Conservation (phyloP, 2,113 vertebrate genomes). For the Mystacornis crossleyi region DNA sequence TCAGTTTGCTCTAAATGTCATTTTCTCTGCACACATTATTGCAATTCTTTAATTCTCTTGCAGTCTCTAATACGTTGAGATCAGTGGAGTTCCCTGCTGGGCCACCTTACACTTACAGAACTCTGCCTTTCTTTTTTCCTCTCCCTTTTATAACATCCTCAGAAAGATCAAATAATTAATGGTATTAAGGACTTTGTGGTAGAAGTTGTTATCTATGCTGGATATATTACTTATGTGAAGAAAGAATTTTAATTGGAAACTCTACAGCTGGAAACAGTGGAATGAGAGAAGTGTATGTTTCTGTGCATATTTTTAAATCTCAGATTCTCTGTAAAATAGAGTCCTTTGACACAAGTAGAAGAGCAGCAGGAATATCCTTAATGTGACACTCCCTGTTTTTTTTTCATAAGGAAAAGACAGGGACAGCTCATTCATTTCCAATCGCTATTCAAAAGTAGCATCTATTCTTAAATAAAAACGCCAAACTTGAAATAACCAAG, state of each 20-base stretch:
- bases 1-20: constrained; percentile 25
- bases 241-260: constrained; percentile 64
- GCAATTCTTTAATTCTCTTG: constrained; percentile 48
- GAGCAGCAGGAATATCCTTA: background rate
- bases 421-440: background rate
- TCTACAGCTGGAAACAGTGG: constrained; percentile 50
- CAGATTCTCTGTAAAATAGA: background rate
- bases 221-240: constrained; percentile 27
- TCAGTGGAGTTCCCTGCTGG: constrained; percentile 62
- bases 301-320: background rate
- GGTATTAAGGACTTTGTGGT: constrained; percentile 48
- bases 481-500: background rate
- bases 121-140: background rate
- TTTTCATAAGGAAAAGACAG: background rate
- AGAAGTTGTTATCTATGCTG: constrained; percentile 54
- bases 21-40: constrained; percentile 23
- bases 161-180: constrained; percentile 72
- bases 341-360: background rate
- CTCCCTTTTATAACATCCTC: constrained; percentile 14
- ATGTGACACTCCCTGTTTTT: background rate
- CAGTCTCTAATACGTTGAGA: constrained; percentile 41
- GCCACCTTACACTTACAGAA: constrained; percentile 60
- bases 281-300: background rate
- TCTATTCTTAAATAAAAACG: background rate
- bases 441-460: background rate